Evolutionary conservation across 1,140 invertebrate genomes (phyloP).

Genomic region (Bicyclus anynana): DNA sequence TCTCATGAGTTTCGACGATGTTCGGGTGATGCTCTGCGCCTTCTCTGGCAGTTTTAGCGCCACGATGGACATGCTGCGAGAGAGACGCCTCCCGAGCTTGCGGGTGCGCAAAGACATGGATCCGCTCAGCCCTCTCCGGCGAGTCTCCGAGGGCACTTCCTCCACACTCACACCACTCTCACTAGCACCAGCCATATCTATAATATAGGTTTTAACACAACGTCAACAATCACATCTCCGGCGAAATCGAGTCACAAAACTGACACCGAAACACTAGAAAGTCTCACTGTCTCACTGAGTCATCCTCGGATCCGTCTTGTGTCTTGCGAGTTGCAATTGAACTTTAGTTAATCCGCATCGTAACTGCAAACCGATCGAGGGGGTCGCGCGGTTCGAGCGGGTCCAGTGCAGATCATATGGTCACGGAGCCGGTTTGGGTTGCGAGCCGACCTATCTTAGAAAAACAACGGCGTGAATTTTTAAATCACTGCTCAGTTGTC

Average conservation of each 20-base stretch:
- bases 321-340: no score
- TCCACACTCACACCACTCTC: slow-evolving; percentile 48
- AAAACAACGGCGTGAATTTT: slow-evolving; percentile 6
- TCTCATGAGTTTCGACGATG: slow-evolving; percentile 56
- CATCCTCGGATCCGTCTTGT: slow-evolving; percentile 40
- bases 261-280: slow-evolving; percentile 43
- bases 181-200: slow-evolving; percentile 63
- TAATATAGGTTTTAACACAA: slow-evolving; percentile 36
- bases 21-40: slow-evolving; percentile 64
- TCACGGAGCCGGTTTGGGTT: slow-evolving; percentile 54
- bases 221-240: slow-evolving; percentile 63
- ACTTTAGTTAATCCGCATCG: slow-evolving; percentile 58
- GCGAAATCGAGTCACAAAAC: slow-evolving; percentile 43
- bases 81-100: slow-evolving; percentile 74
- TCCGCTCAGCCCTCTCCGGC: slow-evolving; percentile 60
- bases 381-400: slow-evolving; percentile 40
- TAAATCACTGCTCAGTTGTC: slow-evolving; percentile 2
- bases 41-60: slow-evolving; percentile 75
- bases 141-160: slow-evolving; percentile 41
- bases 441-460: slow-evolving; percentile 26
- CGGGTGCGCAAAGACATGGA: slow-evolving; percentile 71
- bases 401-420: slow-evolving; percentile 61
- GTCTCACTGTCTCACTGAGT: slow-evolving; percentile 60
- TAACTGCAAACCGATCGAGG: slow-evolving; percentile 50
- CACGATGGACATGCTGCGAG: slow-evolving; percentile 77